Evolutionary conservation across 2,888 invertebrate genomes (phyloP).

Genomic region (Aphodius sticticus): DNA sequence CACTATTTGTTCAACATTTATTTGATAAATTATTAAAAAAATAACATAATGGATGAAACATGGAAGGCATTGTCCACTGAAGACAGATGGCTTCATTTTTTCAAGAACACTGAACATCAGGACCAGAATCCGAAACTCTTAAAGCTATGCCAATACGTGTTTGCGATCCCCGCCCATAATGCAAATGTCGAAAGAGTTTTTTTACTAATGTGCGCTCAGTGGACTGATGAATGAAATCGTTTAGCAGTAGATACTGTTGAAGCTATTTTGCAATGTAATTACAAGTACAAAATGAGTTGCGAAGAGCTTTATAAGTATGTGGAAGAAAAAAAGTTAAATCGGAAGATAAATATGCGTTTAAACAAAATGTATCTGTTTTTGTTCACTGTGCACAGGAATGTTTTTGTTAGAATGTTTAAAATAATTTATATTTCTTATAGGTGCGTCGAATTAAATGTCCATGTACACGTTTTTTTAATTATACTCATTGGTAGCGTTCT

Average conservation of each 20-base stretch:
- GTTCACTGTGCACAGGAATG: too few species aligned
- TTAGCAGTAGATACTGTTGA: constrained; percentile 22
- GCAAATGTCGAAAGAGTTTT: constrained; percentile 19
- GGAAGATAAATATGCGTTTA: too few species aligned
- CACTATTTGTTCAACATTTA: constrained; percentile 13
- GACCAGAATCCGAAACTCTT: constrained; percentile 6
- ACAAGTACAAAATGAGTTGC: constrained; percentile 18
- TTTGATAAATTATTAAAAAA: constrained; percentile 17
- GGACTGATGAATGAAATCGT: constrained; percentile 18
- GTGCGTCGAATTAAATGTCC: too few species aligned
- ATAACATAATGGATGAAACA: too few species aligned
- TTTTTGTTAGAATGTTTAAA: too few species aligned
- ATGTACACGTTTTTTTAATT: too few species aligned
- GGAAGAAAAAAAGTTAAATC: too few species aligned
- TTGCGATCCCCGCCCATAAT: constrained; percentile 9
- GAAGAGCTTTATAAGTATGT: constrained; percentile 7
- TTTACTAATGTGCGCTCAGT: constrained; percentile 16
- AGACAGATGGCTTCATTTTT: too few species aligned
- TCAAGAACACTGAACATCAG: constrained; percentile 7
- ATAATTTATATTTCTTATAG: too few species aligned
- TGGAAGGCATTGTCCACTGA: too few species aligned
- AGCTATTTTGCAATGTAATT: constrained; percentile 25
- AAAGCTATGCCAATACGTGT: constrained; percentile 16
- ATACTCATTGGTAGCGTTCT: too few species aligned
- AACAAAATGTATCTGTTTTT: too few species aligned